A percentile compares a stretch with the other conserved stretches of the same genome.
Conservation (phyloP, 2,888 invertebrate genomes). For the Invenusta paracnida region DNA sequence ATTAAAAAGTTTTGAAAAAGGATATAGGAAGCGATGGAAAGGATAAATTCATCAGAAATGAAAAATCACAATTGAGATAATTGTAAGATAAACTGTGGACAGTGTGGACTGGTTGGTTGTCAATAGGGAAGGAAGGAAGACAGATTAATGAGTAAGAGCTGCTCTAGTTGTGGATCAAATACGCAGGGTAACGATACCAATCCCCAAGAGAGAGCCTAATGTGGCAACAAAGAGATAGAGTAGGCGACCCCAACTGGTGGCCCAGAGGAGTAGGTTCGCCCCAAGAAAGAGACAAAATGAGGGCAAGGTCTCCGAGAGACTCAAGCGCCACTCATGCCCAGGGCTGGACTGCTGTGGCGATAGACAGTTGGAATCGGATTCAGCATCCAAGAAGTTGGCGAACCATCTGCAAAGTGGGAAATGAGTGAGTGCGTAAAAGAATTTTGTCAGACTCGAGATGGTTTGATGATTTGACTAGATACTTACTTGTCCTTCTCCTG, state of each 20-base stretch:
- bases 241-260: background rate
- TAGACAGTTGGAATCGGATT: background rate
- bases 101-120: background rate
- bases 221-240: background rate
- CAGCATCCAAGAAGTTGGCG: background rate
- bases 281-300: background rate
- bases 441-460: too few relatives aligned
- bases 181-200: background rate
- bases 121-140: background rate
- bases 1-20: too few relatives aligned
- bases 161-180: background rate
- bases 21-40: too few relatives aligned
- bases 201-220: background rate
- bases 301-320: background rate
- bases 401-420: background rate
- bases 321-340: background rate
- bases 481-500: slow-evolving; percentile 36
- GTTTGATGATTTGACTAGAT: too few relatives aligned
- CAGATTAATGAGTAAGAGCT: too few relatives aligned
- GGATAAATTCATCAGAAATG: too few relatives aligned
- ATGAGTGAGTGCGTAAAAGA: background rate
- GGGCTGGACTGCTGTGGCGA: background rate
- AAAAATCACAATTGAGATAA: too few relatives aligned
- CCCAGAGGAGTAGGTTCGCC: background rate
- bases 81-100: too few relatives aligned